Evolutionary conservation across 2,797 vertebrate genomes (phyloP).

Genomic region (Triplophysa yarkandensis): DNA sequence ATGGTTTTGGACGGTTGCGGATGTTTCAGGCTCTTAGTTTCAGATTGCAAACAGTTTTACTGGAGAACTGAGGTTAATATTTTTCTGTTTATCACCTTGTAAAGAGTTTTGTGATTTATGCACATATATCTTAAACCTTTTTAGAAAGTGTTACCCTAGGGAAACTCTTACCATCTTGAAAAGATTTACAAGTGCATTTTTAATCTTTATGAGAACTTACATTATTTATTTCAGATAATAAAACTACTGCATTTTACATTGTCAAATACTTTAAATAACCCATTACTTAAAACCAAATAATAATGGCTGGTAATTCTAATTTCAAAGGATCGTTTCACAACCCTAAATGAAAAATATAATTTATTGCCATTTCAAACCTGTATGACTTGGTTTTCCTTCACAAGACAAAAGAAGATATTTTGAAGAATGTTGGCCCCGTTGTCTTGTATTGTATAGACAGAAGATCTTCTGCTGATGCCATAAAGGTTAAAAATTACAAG

Average conservation of each 20-base stretch:
- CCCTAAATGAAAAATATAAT: no score
- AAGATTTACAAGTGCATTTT: neutral
- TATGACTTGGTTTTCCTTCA: no score
- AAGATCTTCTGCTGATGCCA: no score
- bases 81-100: constrained; percentile 69
- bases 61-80: constrained; percentile 68
- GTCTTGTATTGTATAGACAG: no score
- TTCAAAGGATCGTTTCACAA: neutral
- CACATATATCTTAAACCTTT: constrained; percentile 15
- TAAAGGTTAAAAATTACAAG: no score
- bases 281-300: neutral
- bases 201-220: neutral
- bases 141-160: neutral
- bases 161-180: neutral
- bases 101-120: constrained; percentile 66
- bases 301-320: neutral
- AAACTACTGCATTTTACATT: neutral
- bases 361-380: no score
- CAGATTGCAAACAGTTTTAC: constrained; percentile 66
- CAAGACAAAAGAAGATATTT: no score
- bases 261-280: neutral
- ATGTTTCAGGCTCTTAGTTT: constrained; percentile 22
- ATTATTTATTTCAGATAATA: neutral
- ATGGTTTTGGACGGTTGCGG: constrained; percentile 56
- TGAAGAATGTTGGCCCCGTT: no score